Base-by-base conservation (phyloP, 2,888 invertebrate genomes). In the Hirtodrosophila histrioides region DNA sequence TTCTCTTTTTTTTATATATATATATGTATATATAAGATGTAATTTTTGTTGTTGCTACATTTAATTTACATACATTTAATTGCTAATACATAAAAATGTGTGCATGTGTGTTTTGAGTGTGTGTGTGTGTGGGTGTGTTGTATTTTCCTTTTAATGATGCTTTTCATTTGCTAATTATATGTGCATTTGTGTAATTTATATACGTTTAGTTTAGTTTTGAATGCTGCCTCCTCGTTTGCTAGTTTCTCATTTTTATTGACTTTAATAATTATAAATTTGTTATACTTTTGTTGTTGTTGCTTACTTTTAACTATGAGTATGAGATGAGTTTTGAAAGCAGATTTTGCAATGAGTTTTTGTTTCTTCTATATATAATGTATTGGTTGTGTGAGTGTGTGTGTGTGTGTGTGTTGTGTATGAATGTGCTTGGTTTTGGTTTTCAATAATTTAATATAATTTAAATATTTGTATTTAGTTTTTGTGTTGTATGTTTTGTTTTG, bases 311-410 rank as follows among this genome's bases (percentile, higher is more conserved):
- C 84, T 82, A 82, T 82, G 82, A 83, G 73, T 82, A 82, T 82
- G 82, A 82, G 86, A 82, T 82, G 82, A 82, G 86, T 86, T 81
- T 71, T 83, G 84, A 78, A 85, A 78, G 88, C 84, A 80, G 83
- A 83, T 86, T 85, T 77, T 81, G 78, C 85, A 83, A 80, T 71
- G 78, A 78, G 58, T 84, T 74, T 72, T 49, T 40, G 60, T 39
- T 63, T 56, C 55, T 68, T 58, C 44, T 77, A 57, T 68, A 60
- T 33, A 61, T 43, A 33, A 35, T 51, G 45, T 76, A 23, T 53
- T 65, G 36, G 61, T 17, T 57, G 41, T 69, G 44, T 60, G 45
- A 45, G n/a, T 61, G 55, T 51, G 53, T 41, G 51, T 58, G 40
- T 45, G 41, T 62, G 44, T 56, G 24, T 63, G 48, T 46, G 23